These are phyloP conservation scores for Enhydra lutris DNA, from an alignment of 2,113 vertebrate species.

Conservation along the genomic window DNA sequence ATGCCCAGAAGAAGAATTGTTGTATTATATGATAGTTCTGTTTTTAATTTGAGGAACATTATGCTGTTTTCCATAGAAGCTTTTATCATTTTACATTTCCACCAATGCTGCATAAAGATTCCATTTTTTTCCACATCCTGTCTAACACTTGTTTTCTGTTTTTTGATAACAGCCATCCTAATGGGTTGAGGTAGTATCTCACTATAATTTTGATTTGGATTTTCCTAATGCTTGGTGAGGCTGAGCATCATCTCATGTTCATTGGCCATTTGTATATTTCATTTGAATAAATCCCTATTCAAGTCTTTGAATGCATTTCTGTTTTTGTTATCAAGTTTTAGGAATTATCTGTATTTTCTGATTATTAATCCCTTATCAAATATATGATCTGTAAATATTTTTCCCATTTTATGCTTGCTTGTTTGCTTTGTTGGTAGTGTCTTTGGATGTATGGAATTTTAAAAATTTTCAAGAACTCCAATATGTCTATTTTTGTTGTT, in stretches of 20 bases:
- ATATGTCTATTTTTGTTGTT: neutral
- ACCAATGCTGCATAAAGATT: neutral
- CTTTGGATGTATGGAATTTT: neutral
- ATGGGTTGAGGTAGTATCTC: neutral
- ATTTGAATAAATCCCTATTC: neutral
- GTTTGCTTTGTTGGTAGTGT: neutral
- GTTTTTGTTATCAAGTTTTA: neutral
- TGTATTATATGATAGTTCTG: neutral
- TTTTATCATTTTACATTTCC: neutral
- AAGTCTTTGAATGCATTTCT: neutral
- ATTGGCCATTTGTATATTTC: neutral
- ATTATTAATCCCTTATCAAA: neutral
- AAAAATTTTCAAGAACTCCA: neutral
- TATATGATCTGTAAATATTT: neutral
- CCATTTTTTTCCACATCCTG: neutral
- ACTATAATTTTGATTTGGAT: neutral
- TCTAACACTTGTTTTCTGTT: neutral
- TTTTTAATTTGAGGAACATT: neutral
- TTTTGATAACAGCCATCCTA: neutral
- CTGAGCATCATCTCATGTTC: neutral
- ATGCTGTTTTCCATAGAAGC: neutral
- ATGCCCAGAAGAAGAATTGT: neutral
- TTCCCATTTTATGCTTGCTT: neutral
- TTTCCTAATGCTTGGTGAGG: neutral
- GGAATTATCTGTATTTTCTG: neutral